Base-by-base conservation (phyloP, 2,113 vertebrate species). In the Pachypanchax playfairii region DNA sequence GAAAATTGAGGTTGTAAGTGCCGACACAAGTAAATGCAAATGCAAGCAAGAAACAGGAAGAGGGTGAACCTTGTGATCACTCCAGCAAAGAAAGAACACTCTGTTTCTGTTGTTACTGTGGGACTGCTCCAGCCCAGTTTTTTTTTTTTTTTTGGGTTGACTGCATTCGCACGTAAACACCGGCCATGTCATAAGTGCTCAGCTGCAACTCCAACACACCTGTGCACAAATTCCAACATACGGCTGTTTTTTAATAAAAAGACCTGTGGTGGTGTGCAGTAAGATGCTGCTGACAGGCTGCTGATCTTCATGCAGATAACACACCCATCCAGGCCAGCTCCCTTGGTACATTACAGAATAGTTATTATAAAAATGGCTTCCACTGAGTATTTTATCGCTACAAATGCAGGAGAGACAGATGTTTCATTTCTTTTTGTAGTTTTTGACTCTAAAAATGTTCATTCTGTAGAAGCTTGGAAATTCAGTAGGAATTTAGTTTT, bases 191-290 rank as follows among this genome's bases (percentile, higher is more conserved):
- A 29, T 46, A 51, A 78, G 21, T 35, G 31, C 62, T 69, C 41
- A 20, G 61, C 22, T 8, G 22, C 50, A 28, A 44, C 49, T 55
- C 66, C 55, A 29, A 53, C 69, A 72, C 82, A 89, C 80, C 82
- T 84, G 85, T 59, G 63, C 72, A 56, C 41, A 46, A 68, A 82
- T 71, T 82, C 64, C 69, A 66, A 56, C 63, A 36, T 72, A 54
- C 28, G 33, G 77, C 79, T 83, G 63, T 17, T 77, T 85, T 82
- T 83, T 88, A 88, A 88, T 88, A 84, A 84, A 78, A 66, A 71
- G 75, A 76, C 52, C 70, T 61, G 57, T 57, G 73, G 74, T 79
- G 41, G 69, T 77, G 65, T 81, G 73, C 75, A 77, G 75, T 73
- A 58, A 78, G 69, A 77, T 77, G 74, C 78, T 64, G 82, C 78